Base-by-base conservation (phyloP, 2,797 vertebrate genomes). In the Poeciliopsis presidionis region DNA sequence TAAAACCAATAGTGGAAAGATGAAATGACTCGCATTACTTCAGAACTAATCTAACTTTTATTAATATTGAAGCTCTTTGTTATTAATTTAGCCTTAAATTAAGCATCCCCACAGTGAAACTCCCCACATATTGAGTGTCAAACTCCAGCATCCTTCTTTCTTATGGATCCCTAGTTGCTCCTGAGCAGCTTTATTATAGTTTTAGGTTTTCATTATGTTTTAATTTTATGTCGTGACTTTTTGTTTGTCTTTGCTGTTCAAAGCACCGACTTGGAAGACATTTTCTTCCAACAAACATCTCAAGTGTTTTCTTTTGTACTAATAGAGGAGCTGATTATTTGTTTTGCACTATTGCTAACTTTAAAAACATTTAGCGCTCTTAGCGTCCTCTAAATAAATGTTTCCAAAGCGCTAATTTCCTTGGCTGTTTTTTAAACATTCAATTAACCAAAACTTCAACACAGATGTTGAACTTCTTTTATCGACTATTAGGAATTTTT, bases 51-150 rank as follows among this genome's bases (percentile, higher is more conserved):
- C 36, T 67, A 41, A 39, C 18, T 67, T 67, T 39, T 67, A 70
- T 65, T n/a, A 46, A 59, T 70, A 74, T 74, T 43, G 33, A 36
- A 67, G 36, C 20, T 41, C 63, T 67, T 20, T 65, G 33, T 36
- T 67, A 67, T 67, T 41, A 67, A 65, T 65, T 11, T 39, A 67
- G 36, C 20, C 36, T 9, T 41, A 67, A 41, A 4, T 67, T 39
- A 39, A 67, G 20, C 36, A 25, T 41, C 18, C 63, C 36, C 36
- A 22, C 18, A 39, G 36, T 67, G 36, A 41, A 41, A 67, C 63
- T 67, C 8, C 20, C 20, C 11, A 20, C 9, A 67, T 65, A 36
- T 33, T 39, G 36, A 36, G 7, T 36, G 18, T 65, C 14, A 9
- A 8, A 22, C 16, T 39, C 8, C 33, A 65, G 36, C 16, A 65